Percentiles rank a stretch among this genome's conserved stretches.
phyloP scores from a whole-genome alignment of 2,888 invertebrate species.

The Dynastes maya region DNA sequence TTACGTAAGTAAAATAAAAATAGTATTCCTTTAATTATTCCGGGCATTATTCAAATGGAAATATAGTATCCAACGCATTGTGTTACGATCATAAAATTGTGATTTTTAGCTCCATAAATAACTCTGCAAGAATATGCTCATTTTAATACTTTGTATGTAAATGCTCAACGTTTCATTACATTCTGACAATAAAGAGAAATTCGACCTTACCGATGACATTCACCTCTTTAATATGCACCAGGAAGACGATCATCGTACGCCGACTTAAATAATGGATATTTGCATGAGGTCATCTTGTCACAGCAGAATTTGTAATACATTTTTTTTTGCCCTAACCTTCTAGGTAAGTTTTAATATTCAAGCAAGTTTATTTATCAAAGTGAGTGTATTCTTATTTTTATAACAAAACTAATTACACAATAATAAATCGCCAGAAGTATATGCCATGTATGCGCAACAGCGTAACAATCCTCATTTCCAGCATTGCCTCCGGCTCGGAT shows the following conservation, averaged over 20 bases:
- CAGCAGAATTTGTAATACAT: too few species aligned
- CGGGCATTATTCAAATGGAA: too few species aligned
- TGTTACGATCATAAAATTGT: too few species aligned
- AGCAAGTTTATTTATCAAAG: too few species aligned
- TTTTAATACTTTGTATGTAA: neutral
- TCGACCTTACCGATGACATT: slow-evolving; percentile 19
- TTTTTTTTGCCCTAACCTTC: too few species aligned
- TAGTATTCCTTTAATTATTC: too few species aligned
- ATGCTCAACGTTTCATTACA: neutral
- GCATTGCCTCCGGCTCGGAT: neutral
- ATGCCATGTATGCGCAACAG: neutral
- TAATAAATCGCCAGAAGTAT: neutral
- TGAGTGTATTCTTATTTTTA: too few species aligned
- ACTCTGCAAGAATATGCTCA: too few species aligned
- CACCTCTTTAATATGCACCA: slow-evolving; percentile 12
- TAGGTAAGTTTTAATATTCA: too few species aligned
- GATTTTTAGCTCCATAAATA: too few species aligned
- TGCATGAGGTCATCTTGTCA: neutral
- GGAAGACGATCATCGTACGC: neutral
- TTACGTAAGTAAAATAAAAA: too few species aligned
- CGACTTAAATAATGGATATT: slow-evolving; percentile 2
- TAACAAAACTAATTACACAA: neutral
- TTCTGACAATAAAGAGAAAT: slow-evolving; percentile 4
- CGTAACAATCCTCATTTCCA: slow-evolving; percentile 5
- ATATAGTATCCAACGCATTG: too few species aligned